Evolutionary conservation across 2,113 vertebrate species (phyloP), one percentile per base, ranked within the genome.

Genomic region (Lycaon pictus): DNA sequence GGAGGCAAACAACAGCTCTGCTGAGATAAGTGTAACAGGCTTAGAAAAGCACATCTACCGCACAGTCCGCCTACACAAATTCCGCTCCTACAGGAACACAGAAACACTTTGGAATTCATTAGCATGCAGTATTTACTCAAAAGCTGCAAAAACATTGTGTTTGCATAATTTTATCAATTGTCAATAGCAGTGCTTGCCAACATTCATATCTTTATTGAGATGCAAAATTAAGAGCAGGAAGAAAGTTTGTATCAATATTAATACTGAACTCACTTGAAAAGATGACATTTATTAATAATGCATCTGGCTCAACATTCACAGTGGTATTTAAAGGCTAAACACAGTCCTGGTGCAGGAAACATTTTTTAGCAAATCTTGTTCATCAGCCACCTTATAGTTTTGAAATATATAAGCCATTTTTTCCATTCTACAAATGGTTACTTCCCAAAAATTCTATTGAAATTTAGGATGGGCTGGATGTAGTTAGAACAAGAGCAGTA

Each of bases 161-260:
- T 98, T 97, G 90, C 96, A 98, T 98, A 97, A 98, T 98, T 97
- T 98, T 95, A 97, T 98, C 96, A 95, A 96, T 98, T 98, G 96
- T 98, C 97, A 96, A 98, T 98, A 97, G 96, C 81, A 85, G 48
- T 85, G 97, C 97, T 98, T 98, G 97, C 97, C 98, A 98, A 98
- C 97, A 98, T 97, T 97, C 88, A 86, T 97, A 96, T 98, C 90
- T 97, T 97, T 97, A 98, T 94, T 97, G 95, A 98, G 91, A 97
- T 98, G 96, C 91, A 97, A 98, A 98, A 98, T 98, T 98, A 97
- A 97, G 96, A 97, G 65, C 90, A 98, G 88, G 96, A 98, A 97
- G 97, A 96, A 98, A 97, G 93, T 98, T 97, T 96, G 77, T 98
- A 95, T 98, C 97, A 98, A 98, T 98, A 98, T 98, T 98, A 98